phyloP scores from a whole-genome alignment of 2,113 vertebrate species.

The Naja naja region DNA sequence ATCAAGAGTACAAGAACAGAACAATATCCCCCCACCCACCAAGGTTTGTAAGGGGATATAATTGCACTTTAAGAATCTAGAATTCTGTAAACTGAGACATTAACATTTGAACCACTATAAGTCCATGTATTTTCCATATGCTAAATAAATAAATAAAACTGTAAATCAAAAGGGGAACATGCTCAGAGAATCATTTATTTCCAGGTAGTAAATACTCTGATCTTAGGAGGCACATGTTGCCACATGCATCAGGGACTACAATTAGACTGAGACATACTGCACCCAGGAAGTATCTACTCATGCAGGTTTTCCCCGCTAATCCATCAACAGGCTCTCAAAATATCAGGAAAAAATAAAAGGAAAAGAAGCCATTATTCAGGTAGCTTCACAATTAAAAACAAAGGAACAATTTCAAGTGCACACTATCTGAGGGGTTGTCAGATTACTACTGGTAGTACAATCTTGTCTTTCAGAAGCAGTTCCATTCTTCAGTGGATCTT shows the following conservation, averaged over 20 bases:
- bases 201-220: slow-evolving; percentile 32
- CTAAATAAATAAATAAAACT: too few relatives aligned
- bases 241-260: slow-evolving; percentile 2
- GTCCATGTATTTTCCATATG: too few relatives aligned
- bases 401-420: neutral
- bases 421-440: too few relatives aligned
- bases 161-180: neutral
- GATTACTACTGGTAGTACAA: neutral
- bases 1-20: neutral
- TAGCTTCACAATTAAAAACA: neutral
- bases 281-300: neutral
- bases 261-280: neutral
- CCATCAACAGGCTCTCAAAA: neutral
- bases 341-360: neutral
- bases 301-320: accelerated
- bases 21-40: neutral
- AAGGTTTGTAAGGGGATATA: accelerated
- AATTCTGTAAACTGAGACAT: neutral
- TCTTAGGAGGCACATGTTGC: neutral
- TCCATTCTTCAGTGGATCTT: neutral
- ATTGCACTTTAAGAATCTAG: neutral
- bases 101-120: too few relatives aligned
- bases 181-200: slow-evolving; percentile 37
- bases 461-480: neutral
- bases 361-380: neutral